These are phyloP conservation scores for Eilema caniola DNA, from an alignment of 2,888 invertebrate genomes.

Conservation along the genomic window DNA sequence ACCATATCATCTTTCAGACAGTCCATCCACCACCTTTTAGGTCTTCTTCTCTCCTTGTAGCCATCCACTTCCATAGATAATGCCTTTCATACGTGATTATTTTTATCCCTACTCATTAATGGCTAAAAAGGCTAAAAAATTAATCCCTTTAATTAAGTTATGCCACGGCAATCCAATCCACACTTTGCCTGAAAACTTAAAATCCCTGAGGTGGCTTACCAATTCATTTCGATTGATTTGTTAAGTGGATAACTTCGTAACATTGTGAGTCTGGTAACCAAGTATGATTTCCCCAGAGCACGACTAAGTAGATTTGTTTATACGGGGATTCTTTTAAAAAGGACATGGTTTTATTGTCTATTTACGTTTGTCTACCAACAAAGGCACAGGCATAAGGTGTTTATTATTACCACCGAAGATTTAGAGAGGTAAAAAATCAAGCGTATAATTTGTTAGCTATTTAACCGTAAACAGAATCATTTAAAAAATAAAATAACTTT, in stretches of 20 bases:
- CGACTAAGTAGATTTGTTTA: slow-evolving; percentile 23
- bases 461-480: too few relatives aligned
- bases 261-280: slow-evolving; percentile 19
- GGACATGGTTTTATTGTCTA: neutral
- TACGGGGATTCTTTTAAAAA: slow-evolving; percentile 14
- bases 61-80: too few relatives aligned
- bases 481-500: too few relatives aligned
- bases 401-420: too few relatives aligned
- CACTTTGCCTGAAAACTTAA: slow-evolving; percentile 28
- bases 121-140: neutral
- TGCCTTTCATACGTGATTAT: too few relatives aligned
- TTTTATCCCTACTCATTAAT: too few relatives aligned
- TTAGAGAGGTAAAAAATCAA: too few relatives aligned
- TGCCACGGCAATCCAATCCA: neutral
- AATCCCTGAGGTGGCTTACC: slow-evolving; percentile 31
- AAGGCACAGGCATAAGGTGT: neutral
- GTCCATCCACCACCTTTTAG: too few relatives aligned
- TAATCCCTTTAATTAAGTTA: neutral
- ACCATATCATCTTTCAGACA: too few relatives aligned
- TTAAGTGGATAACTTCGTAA: slow-evolving; percentile 46
- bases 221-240: slow-evolving; percentile 50
- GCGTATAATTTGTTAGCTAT: too few relatives aligned
- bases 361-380: neutral
- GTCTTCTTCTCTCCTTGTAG: too few relatives aligned
- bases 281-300: slow-evolving; percentile 46